Evolutionary conservation across 2,113 vertebrate genomes (phyloP).

Genomic region (Piaya cayana): DNA sequence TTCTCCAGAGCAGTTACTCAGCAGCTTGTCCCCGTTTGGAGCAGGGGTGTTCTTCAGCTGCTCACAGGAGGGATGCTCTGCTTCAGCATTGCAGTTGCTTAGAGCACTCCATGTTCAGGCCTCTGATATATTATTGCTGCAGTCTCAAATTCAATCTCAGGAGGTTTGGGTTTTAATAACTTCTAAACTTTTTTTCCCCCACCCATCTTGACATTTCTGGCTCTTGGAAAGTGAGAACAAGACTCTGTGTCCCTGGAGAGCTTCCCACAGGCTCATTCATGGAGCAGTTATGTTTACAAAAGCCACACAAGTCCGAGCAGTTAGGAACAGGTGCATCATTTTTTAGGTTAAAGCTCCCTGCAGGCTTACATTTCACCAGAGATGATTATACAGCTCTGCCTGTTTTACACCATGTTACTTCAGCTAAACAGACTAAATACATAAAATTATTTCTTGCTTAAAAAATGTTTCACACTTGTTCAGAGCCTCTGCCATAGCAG

Average conservation of each 20-base stretch:
- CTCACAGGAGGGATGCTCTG: not conserved
- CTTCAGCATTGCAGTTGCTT: not conserved
- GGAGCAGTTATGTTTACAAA: not conserved
- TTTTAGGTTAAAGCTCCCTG: not conserved
- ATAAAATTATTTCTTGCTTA: not conserved
- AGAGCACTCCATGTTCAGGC: not conserved
- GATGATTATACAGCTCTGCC: not conserved
- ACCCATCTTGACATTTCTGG: not conserved
- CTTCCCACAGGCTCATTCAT: not conserved
- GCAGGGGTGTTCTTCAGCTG: fast-evolving
- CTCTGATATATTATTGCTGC: too few species aligned
- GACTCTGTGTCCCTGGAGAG: fast-evolving
- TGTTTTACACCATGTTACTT: not conserved
- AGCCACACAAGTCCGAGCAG: not conserved
- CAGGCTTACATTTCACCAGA: not conserved
- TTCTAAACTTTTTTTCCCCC: not conserved
- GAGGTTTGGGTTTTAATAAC: not conserved
- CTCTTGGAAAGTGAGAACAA: not conserved
- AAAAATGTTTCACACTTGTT: not conserved
- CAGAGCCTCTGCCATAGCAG: not conserved
- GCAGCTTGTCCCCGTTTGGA: not conserved
- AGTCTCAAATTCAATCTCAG: not conserved
- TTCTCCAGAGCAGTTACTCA: not conserved
- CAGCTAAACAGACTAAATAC: not conserved
- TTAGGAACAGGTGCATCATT: not conserved